Percentiles rank a stretch among this genome's conserved stretches.
Evolutionary conservation across 2,797 vertebrate genomes (phyloP).

Genomic region (Hypotaenidia philippensis): DNA sequence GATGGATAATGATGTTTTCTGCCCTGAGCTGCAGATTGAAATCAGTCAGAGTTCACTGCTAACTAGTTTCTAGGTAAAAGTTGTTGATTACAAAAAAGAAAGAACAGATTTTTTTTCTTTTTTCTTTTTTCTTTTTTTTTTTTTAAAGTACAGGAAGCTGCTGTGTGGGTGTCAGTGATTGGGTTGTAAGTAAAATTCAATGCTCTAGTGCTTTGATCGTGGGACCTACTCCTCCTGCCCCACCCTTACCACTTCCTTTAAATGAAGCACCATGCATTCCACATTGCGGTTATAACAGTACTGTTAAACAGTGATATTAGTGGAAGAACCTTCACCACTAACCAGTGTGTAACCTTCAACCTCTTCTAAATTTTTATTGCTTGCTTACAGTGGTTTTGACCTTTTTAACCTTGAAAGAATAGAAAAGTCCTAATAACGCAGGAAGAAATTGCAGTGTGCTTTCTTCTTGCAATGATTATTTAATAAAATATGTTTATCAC

Average conservation of each 20-base stretch:
- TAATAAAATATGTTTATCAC: not conserved
- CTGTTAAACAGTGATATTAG: conserved; percentile 71
- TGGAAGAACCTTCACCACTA: conserved; percentile 60
- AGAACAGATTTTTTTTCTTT: conserved; percentile 81
- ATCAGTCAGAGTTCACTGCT: conserved; percentile 73
- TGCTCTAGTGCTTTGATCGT: conserved; percentile 77
- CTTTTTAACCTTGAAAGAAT: conserved; percentile 66
- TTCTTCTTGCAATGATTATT: not conserved
- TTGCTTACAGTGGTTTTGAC: conserved; percentile 57
- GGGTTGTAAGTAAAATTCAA: conserved; percentile 75
- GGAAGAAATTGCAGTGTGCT: not conserved
- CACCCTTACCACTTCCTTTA: conserved; percentile 89
- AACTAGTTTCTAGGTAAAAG: conserved; percentile 85
- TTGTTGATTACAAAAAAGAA: conserved; percentile 84
- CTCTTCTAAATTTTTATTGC: conserved; percentile 63
- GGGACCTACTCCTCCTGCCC: conserved; percentile 77
- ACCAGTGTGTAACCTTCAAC: conserved; percentile 76
- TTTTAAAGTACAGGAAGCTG: conserved; percentile 80
- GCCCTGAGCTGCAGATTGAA: conserved; percentile 71
- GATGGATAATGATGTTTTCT: conserved; percentile 74
- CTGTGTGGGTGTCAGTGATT: conserved; percentile 87
- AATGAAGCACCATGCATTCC: conserved; percentile 59
- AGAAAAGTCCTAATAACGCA: not conserved
- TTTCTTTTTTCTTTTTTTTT: not conserved
- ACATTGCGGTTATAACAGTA: conserved; percentile 67